A percentile compares a stretch with the other conserved stretches of the same genome.
Evolutionary conservation across 1,140 invertebrate genomes (phyloP).

Genomic region (Macrobrachium rosenbergii): DNA sequence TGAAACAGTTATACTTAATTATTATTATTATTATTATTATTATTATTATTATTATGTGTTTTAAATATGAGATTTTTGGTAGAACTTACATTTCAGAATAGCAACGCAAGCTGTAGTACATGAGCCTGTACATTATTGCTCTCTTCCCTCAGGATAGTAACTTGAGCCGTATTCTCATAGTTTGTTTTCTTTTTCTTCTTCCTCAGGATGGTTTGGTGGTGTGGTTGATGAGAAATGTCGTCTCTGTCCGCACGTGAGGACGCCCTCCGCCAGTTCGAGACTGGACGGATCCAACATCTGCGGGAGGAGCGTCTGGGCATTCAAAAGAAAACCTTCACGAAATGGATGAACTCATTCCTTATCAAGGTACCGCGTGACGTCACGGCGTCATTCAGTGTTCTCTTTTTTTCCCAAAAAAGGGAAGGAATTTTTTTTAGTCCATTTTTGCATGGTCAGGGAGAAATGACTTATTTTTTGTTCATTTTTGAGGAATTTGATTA

Average conservation of each 20-base stretch:
- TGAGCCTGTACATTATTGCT: no score
- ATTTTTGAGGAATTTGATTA: no score
- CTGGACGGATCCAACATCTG: conserved; percentile 93
- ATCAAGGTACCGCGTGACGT: conserved; percentile 80
- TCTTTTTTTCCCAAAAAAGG: background rate
- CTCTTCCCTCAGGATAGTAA: no score
- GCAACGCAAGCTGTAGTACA: no score
- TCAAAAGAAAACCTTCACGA: conserved; percentile 99
- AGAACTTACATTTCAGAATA: no score
- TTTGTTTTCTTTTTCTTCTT: background rate
- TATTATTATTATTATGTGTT: background rate
- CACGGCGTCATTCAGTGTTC: background rate
- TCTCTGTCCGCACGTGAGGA: conserved; percentile 73
- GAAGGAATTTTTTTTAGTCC: no score
- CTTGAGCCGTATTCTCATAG: no score
- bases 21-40: background rate
- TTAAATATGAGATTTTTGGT: background rate
- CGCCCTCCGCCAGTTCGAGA: conserved; percentile 94
- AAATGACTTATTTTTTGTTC: no score
- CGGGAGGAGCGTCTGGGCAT: conserved; percentile 97
- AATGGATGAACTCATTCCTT: conserved; percentile 99
- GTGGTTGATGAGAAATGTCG: conserved; percentile 31
- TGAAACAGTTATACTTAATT: no score
- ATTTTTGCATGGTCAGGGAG: no score
- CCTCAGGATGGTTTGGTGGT: conserved; percentile 45